Conservation (phyloP, 2,797 vertebrate species). For the Rhodeus uyekii region DNA sequence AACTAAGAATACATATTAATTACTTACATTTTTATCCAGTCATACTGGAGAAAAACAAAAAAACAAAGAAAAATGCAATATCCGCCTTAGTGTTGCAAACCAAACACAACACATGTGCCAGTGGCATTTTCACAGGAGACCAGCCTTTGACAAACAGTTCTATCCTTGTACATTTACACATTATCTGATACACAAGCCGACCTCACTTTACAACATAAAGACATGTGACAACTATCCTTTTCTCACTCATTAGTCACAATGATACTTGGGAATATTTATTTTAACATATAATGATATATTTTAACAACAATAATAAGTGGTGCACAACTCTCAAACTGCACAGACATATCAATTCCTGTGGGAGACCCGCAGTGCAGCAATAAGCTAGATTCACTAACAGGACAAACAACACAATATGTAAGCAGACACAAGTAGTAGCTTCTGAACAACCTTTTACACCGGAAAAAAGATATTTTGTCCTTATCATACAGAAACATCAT, state of each 20-base stretch:
- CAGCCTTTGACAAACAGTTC: conserved; percentile 42
- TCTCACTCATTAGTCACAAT: not conserved
- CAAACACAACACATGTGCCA: conserved; percentile 13
- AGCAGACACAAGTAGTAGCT: not conserved
- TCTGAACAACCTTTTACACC: not conserved
- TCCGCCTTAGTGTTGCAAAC: not conserved
- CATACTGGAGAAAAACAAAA: not conserved
- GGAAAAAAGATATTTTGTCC: not conserved
- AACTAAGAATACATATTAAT: not conserved
- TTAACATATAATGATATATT: not conserved
- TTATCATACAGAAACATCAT: not conserved
- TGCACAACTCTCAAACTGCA: not conserved
- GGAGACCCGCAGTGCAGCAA: not conserved
- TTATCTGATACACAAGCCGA: not conserved
- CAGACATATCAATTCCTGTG: not conserved
- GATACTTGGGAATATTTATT: not conserved
- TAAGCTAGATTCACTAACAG: not conserved
- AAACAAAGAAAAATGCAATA: not conserved
- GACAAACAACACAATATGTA: not conserved
- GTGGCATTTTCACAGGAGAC: not conserved
- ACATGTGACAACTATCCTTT: not conserved
- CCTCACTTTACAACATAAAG: not conserved
- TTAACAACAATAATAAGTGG: not conserved
- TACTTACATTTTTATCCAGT: not conserved
- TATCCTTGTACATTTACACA: not conserved